Conservation (phyloP, 2,888 invertebrate species). For the Stenodema calcarata region DNA sequence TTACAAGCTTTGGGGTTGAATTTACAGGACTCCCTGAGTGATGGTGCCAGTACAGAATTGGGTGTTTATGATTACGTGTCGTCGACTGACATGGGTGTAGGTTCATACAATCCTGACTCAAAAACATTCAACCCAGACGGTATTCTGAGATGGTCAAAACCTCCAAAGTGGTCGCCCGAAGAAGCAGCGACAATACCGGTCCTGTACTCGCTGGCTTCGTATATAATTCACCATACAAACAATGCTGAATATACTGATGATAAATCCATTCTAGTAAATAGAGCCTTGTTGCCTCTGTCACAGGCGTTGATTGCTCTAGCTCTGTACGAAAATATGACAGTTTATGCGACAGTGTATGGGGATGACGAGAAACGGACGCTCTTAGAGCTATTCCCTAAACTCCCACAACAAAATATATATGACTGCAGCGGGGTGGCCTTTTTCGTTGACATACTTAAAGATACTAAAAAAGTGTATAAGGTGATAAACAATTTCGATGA, state of each 20-base stretch:
- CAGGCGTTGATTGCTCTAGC: constrained; percentile 66
- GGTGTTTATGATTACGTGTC: constrained; percentile 23
- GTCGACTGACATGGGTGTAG: not conserved
- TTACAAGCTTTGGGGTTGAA: constrained; percentile 15
- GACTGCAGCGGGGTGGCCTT: constrained; percentile 3
- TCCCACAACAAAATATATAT: constrained; percentile 28
- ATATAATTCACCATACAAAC: constrained; percentile 14
- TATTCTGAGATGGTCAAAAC: constrained; percentile 63
- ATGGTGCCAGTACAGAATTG: not conserved
- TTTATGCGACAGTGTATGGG: constrained; percentile 63
- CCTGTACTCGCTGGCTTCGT: constrained; percentile 63
- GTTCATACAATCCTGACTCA: not conserved
- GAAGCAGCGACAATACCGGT: constrained; percentile 67
- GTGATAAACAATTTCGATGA: constrained; percentile 38
- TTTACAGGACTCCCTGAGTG: not conserved
- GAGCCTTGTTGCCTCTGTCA: constrained; percentile 67
- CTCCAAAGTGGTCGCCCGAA: constrained; percentile 64
- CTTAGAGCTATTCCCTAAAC: not conserved
- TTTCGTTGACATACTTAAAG: constrained; percentile 11
- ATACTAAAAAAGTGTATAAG: constrained; percentile 33
- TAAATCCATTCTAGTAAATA: constrained; percentile 62
- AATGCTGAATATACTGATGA: not conserved
- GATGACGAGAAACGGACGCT: constrained; percentile 4
- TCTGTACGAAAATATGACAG: constrained; percentile 64
- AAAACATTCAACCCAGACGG: constrained; percentile 54